Conservation (phyloP, 2,888 invertebrate species). For the Zaprionus obscuricornis region DNA sequence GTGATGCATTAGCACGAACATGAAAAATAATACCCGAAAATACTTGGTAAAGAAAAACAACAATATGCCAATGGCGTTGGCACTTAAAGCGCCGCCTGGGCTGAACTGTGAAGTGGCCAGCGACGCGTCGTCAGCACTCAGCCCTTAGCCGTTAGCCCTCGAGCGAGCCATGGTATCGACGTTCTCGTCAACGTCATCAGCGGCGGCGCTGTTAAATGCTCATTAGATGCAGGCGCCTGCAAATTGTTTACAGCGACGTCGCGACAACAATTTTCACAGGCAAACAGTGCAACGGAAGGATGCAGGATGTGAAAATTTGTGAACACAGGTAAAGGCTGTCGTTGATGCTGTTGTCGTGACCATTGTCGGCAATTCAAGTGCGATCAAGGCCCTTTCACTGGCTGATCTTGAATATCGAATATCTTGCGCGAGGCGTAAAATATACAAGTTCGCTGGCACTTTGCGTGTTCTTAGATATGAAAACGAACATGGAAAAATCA, state of each 20-base stretch:
- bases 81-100: constrained; percentile 57
- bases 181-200: constrained; percentile 2
- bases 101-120: constrained; percentile 32
- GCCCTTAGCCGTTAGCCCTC: constrained; percentile 12
- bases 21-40: constrained; percentile 65
- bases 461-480: constrained; percentile 57
- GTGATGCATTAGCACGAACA: constrained; percentile 61
- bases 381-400: constrained; percentile 20
- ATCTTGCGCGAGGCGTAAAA: constrained; percentile 65
- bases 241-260: constrained; percentile 80
- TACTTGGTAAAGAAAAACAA: constrained; percentile 55
- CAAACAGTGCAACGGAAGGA: constrained; percentile 75
- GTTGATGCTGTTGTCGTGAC: too few species aligned
- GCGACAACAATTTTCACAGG: constrained; percentile 82
- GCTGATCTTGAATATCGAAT: too few species aligned
- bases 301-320: constrained; percentile 70
- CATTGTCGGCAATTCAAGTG: constrained; percentile 9
- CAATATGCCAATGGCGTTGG: constrained; percentile 36
- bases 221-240: constrained; percentile 81
- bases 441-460: constrained; percentile 68
- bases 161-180: too few species aligned
- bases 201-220: constrained; percentile 69
- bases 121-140: constrained; percentile 9
- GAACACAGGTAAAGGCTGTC: constrained; percentile 34
- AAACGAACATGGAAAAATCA: constrained; percentile 44